phyloP scores from a whole-genome alignment of 2,113 vertebrate species.

The Spea bombifrons region DNA sequence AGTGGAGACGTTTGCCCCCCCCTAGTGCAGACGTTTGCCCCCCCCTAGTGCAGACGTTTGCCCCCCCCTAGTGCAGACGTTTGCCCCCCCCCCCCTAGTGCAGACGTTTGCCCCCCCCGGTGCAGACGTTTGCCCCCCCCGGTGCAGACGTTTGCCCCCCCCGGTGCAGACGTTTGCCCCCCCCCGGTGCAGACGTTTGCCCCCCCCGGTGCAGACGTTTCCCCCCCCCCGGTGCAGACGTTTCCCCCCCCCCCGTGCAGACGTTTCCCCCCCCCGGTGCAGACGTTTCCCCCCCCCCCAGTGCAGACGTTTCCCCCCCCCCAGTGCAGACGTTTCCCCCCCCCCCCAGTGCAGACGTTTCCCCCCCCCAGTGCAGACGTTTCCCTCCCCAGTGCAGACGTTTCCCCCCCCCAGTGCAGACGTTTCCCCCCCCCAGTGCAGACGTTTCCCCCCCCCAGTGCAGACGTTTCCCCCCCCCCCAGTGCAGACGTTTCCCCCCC shows the following conservation, averaged over 20 bases:
- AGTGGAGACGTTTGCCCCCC: neutral
- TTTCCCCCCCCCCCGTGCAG: neutral
- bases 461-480: neutral
- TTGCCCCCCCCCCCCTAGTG: neutral
- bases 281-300: too few species aligned
- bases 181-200: neutral
- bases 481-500: neutral
- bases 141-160: too few species aligned
- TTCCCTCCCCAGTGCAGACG: too few species aligned
- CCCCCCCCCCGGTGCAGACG: too few species aligned
- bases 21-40: neutral
- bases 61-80: too few species aligned
- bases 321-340: neutral
- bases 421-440: neutral
- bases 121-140: neutral
- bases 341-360: neutral
- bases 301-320: too few species aligned
- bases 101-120: neutral
- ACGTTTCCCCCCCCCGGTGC: neutral
- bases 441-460: neutral
- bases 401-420: too few species aligned
- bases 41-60: too few species aligned
- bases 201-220: neutral
- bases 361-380: neutral
- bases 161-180: neutral